These are phyloP conservation scores for Amphipoea oculea DNA, from an alignment of 2,888 invertebrate genomes.

Conservation along the genomic window DNA sequence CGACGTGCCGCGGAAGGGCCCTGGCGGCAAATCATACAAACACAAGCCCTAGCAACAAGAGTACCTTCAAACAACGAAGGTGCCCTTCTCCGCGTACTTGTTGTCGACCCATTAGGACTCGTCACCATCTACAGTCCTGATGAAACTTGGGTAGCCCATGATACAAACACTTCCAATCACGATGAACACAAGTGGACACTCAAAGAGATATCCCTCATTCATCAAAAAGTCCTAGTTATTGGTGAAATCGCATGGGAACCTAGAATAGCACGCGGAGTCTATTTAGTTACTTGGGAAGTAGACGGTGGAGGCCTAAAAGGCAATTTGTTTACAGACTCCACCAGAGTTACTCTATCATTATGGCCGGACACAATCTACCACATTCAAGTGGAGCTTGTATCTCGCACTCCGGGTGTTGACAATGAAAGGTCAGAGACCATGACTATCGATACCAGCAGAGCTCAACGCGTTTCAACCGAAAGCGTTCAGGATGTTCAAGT, in stretches of 20 bases:
- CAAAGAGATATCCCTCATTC: slow-evolving; percentile 93
- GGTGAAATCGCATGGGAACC: slow-evolving; percentile 94
- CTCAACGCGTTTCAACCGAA: slow-evolving; percentile 92
- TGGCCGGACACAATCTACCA: slow-evolving; percentile 96
- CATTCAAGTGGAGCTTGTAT: slow-evolving; percentile 93
- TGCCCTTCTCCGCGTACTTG: slow-evolving; percentile 92
- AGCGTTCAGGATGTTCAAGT: slow-evolving; percentile 91
- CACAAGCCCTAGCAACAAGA: slow-evolving; percentile 91
- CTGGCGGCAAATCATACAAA: slow-evolving; percentile 93
- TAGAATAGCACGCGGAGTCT: slow-evolving; percentile 92
- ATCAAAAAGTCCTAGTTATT: slow-evolving; percentile 93
- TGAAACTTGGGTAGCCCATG: slow-evolving; percentile 90
- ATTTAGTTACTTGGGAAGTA: slow-evolving; percentile 96
- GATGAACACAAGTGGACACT: slow-evolving; percentile 91
- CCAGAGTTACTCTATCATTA: slow-evolving; percentile 94
- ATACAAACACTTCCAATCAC: slow-evolving; percentile 87
- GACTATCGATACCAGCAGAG: slow-evolving; percentile 92
- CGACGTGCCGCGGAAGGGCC: slow-evolving; percentile 91
- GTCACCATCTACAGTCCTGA: slow-evolving; percentile 93
- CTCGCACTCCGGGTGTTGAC: slow-evolving; percentile 91
- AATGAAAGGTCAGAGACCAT: slow-evolving; percentile 92
- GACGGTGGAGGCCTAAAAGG: slow-evolving; percentile 95
- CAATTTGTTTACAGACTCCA: slow-evolving; percentile 95
- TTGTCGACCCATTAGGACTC: slow-evolving; percentile 93
- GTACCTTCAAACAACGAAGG: slow-evolving; percentile 92